Percentiles rank a stretch among this genome's conserved stretches.
Evolutionary conservation across 2,888 invertebrate genomes (phyloP).

Genomic region (Diaperis boleti): DNA sequence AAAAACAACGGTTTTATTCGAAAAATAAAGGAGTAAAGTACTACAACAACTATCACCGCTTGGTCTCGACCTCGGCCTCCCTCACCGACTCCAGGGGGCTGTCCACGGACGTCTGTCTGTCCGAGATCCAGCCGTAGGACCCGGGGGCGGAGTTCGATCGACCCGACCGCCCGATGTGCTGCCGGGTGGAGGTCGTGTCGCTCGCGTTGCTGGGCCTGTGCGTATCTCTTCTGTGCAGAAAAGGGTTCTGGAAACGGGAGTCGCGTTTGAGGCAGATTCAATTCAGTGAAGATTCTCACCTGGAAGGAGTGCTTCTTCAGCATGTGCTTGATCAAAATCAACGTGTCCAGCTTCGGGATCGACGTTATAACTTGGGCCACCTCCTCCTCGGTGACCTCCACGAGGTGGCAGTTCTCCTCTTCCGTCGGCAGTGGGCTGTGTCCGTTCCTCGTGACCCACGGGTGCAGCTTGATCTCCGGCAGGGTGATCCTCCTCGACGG

Average conservation of each 20-base stretch:
- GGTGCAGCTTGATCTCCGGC: slow-evolving; percentile 85
- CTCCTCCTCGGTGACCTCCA: slow-evolving; percentile 96
- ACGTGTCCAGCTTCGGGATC: slow-evolving; percentile 93
- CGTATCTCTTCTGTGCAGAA: slow-evolving; percentile 62
- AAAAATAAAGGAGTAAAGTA: slow-evolving; percentile 6
- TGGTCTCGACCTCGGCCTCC: slow-evolving; percentile 48
- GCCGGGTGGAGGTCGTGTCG: slow-evolving; percentile 55
- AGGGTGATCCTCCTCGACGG: slow-evolving; percentile 84
- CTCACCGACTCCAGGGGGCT: slow-evolving; percentile 60
- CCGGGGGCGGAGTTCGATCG: slow-evolving; percentile 84
- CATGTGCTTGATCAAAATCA: slow-evolving; percentile 98
- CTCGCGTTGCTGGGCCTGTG: slow-evolving; percentile 55
- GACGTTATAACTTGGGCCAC: slow-evolving; percentile 91
- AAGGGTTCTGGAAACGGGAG: slow-evolving; percentile 72
- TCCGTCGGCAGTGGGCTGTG: slow-evolving; percentile 82
- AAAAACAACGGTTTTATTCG: slow-evolving; percentile 10
- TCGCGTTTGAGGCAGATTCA: too few relatives aligned
- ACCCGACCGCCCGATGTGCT: slow-evolving; percentile 67
- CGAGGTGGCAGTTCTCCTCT: slow-evolving; percentile 92
- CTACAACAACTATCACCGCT: slow-evolving; percentile 36
- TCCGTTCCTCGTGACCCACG: slow-evolving; percentile 87
- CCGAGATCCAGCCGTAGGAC: slow-evolving; percentile 67
- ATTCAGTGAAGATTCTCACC: too few relatives aligned
- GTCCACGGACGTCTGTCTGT: slow-evolving; percentile 58
- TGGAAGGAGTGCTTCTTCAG: slow-evolving; percentile 95